Evolutionary conservation across 1,140 invertebrate species (phyloP).

Genomic region (Apis mellifera): DNA sequence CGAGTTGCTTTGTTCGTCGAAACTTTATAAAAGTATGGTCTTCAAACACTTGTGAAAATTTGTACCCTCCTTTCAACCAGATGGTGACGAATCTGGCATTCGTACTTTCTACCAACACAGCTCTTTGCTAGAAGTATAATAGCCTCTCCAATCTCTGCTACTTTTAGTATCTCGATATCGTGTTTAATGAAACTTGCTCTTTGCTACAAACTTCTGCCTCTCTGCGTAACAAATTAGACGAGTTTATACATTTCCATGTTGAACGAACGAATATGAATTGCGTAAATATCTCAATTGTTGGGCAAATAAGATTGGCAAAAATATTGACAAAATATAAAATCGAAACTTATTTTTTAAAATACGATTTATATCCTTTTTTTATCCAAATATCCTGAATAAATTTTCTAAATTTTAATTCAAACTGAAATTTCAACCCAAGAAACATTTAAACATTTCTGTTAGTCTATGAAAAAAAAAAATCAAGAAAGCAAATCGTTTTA

Average conservation of each 20-base stretch:
- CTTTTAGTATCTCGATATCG: not conserved
- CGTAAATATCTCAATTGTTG: not conserved
- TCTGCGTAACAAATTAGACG: not conserved
- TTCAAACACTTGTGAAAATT: slow-evolving; percentile 32
- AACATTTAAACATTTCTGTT: too few relatives aligned
- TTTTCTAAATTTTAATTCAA: too few relatives aligned
- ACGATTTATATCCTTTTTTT: too few relatives aligned
- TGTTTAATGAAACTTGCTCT: not conserved
- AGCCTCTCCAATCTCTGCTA: not conserved
- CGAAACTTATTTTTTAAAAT: too few relatives aligned
- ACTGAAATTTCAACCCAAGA: too few relatives aligned
- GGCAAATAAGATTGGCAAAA: too few relatives aligned
- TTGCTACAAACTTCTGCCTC: not conserved
- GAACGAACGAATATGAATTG: not conserved
- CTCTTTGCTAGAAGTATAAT: not conserved
- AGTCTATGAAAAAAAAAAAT: too few relatives aligned
- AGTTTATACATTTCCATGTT: slow-evolving; percentile 9
- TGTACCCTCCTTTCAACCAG: slow-evolving; percentile 10
- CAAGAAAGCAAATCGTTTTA: too few relatives aligned
- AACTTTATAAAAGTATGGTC: slow-evolving; percentile 26
- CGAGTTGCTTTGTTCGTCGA: not conserved
- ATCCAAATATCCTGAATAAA: too few relatives aligned
- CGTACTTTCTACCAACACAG: not conserved
- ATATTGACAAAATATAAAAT: too few relatives aligned
- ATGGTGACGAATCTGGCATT: slow-evolving; percentile 27